phyloP scores from a whole-genome alignment of 1,140 invertebrate species.

The Hermatobates lingyangjiaoensis region DNA sequence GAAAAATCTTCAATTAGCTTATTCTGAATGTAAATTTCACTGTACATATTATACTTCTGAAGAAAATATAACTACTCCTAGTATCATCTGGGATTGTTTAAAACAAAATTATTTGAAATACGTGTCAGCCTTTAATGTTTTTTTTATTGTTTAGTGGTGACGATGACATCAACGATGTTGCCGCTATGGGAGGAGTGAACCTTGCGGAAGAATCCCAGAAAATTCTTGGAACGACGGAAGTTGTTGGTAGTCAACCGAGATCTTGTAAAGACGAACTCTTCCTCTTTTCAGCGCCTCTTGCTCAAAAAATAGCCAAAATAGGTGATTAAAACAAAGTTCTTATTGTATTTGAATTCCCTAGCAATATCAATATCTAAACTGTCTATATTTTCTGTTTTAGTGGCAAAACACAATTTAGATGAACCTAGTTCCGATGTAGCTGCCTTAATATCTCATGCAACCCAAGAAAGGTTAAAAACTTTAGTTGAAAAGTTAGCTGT shows the following conservation, averaged over 20 bases:
- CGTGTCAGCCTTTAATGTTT: too few species aligned
- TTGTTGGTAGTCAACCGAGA: conserved; percentile 86
- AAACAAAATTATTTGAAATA: too few species aligned
- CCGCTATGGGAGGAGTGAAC: conserved; percentile 98
- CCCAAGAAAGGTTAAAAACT: conserved; percentile 80
- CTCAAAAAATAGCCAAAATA: conserved; percentile 55
- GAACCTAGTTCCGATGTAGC: conserved; percentile 77
- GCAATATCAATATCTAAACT: background rate
- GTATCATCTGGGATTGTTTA: too few species aligned
- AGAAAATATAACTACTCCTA: too few species aligned
- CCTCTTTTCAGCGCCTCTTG: conserved; percentile 55
- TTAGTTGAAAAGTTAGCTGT: conserved; percentile 82
- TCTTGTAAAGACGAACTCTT: conserved; percentile 92
- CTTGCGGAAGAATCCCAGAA: conserved; percentile 87
- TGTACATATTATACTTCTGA: too few species aligned
- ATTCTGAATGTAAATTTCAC: too few species aligned
- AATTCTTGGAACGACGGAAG: conserved; percentile 85
- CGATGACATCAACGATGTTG: conserved; percentile 95
- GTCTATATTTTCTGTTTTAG: conserved; percentile 24
- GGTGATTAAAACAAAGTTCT: conserved; percentile 26
- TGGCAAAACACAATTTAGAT: conserved; percentile 61
- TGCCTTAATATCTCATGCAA: conserved; percentile 81
- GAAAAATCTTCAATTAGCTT: too few species aligned
- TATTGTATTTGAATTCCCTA: background rate
- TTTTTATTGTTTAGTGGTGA: conserved; percentile 42